Percentiles rank a stretch among this genome's conserved stretches.
phyloP scores from a whole-genome alignment of 2,113 vertebrate species.

The Lethenteron reissneri region DNA sequence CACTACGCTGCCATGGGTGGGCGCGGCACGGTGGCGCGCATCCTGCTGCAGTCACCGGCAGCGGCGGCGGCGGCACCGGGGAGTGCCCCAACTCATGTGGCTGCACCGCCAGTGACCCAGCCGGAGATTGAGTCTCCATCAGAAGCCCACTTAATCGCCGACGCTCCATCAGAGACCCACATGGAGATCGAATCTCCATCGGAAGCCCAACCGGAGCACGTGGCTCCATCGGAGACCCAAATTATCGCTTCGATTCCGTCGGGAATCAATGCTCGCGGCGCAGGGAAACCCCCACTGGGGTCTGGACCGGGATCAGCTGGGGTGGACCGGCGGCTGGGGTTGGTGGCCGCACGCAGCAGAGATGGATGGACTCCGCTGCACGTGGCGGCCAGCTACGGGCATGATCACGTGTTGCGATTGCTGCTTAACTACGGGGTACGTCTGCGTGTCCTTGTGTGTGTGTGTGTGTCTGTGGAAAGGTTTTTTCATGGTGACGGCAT shows the following conservation, averaged over 20 bases:
- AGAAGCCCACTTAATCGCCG: no score
- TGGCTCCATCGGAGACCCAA: no score
- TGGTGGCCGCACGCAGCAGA: conserved; percentile 59
- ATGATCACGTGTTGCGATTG: conserved; percentile 80
- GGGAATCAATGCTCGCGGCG: no score
- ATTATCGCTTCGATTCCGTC: no score
- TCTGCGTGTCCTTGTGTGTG: neutral
- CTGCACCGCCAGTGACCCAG: no score
- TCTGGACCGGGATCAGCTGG: neutral
- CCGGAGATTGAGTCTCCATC: no score
- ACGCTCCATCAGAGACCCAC: no score
- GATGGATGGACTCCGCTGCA: conserved; percentile 96
- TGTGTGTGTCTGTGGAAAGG: neutral
- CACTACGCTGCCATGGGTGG: conserved; percentile 97
- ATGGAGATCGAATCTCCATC: no score
- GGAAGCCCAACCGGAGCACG: no score
- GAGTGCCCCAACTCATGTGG: no score
- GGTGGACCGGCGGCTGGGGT: neutral
- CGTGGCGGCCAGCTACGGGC: conserved; percentile 82
- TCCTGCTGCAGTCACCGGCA: conserved; percentile 61
- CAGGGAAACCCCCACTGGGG: neutral
- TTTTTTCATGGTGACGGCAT: neutral
- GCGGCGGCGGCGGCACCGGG: no score
- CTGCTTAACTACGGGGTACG: conserved; percentile 55
- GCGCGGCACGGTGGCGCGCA: conserved; percentile 67